Evolutionary conservation across 2,113 vertebrate genomes (phyloP), one percentile per base, ranked within the genome.

Genomic region (Pachyramphus minor): DNA sequence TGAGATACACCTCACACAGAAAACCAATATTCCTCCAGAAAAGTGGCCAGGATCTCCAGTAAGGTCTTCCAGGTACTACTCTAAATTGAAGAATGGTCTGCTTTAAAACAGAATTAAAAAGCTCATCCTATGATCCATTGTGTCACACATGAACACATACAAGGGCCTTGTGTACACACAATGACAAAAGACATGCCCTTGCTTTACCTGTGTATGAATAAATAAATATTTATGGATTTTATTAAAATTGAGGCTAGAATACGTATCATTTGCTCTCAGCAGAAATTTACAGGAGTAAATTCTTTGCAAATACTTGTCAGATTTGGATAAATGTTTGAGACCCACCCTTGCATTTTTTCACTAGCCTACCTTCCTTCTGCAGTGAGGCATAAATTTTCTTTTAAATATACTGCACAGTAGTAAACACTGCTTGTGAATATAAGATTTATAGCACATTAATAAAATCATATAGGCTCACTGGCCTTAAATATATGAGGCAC

Each of bases 391-490:
- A 96, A 96, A 97, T 97, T 96, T 93, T 87, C 83, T 93, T 96
- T 87, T 83, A 87, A 96, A 97, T 96, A 96, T 97, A 96, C 50
- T 96, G 94, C 94, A 95, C 80, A 82, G 95, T 20, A 96, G 96
- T 96, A 97, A 97, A 97, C 94, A 94, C 55, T 3, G 30, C 82
- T 94, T 2, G 11, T 86, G 95, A 94, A 96, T 90, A n/a, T 87
- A 93, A 91, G 96, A 97, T 97, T 97, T 97, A 97, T n/a, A 94
- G 84, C 76, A 95, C 59, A 80, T 96, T 97, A 97, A 97, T 96
- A 96, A 97, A 97, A 97, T 95, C 94, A 97, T 97, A 95, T 74
- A 96, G 79, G 84, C 84, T 92, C 90, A 80, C 95, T 87, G 93
- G 94, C 76, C 86, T 96, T 96, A 97, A 97, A 97, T 96, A 96